Evolutionary conservation across 35 echinoderm and acorn worm species (phyloP).

Genomic region (Lytechinus pictus): DNA sequence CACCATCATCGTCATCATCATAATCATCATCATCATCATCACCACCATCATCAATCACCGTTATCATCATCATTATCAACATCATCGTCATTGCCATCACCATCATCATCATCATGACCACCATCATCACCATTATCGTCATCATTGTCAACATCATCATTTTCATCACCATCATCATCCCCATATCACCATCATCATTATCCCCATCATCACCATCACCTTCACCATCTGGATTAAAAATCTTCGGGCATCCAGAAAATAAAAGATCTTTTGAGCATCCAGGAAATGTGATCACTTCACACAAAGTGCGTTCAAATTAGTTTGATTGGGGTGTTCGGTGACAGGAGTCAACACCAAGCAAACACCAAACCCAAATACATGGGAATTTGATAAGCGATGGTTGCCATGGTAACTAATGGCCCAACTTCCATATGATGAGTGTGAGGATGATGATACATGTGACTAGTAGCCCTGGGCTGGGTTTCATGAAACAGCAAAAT

Average conservation of each 20-base stretch:
- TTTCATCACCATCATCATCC: no score
- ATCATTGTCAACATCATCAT: no score
- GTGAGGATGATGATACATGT: neutral
- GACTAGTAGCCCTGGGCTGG: neutral
- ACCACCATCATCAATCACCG: no score
- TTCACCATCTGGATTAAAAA: neutral
- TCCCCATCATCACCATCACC: no score
- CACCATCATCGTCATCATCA: no score
- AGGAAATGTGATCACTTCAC: neutral
- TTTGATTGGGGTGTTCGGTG: neutral
- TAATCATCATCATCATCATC: no score
- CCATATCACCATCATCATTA: no score
- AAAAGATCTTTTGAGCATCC: neutral
- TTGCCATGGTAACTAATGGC: slow-evolving; percentile 34
- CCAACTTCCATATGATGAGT: slow-evolving; percentile 23
- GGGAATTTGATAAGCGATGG: neutral
- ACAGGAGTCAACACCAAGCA: neutral
- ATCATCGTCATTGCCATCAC: no score
- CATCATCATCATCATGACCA: no score
- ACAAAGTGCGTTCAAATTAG: neutral
- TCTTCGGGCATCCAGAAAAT: neutral
- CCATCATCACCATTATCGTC: no score
- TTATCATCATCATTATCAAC: no score
- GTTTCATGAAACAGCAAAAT: no score
- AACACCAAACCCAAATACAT: neutral